Evolutionary conservation across 2,113 vertebrate species (phyloP).

Genomic region (Hyperopisus bebe): DNA sequence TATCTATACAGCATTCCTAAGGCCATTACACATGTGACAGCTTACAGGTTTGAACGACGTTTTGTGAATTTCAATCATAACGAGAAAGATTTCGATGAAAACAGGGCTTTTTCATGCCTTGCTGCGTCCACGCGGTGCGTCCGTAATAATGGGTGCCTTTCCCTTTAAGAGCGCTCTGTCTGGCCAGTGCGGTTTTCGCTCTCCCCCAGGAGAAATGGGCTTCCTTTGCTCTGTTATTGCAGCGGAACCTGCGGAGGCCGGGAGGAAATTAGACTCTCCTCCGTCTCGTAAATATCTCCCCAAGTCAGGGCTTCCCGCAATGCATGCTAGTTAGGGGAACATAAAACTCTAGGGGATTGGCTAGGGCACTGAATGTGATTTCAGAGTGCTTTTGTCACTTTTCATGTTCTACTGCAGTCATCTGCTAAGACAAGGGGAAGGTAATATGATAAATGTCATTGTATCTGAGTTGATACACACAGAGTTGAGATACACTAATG

Average conservation of each 20-base stretch:
- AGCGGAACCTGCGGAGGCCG: conserved; percentile 69
- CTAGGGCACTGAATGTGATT: neutral
- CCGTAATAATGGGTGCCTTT: conserved; percentile 13
- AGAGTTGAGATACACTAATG: neutral
- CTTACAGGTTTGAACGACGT: neutral
- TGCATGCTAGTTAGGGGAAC: conserved; percentile 35
- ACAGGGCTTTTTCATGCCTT: neutral
- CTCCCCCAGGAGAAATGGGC: conserved; percentile 62
- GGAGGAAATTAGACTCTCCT: conserved; percentile 74
- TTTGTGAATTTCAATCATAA: neutral
- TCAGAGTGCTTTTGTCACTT: neutral
- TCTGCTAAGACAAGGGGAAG: neutral
- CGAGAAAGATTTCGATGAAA: neutral
- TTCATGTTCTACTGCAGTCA: neutral
- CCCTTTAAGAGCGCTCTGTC: conserved; percentile 38
- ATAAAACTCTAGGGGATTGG: conserved; percentile 26
- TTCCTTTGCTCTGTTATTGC: conserved; percentile 71
- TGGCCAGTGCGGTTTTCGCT: conserved; percentile 40
- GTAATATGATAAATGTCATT: neutral
- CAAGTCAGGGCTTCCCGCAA: conserved; percentile 57
- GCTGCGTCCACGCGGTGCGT: too few relatives aligned
- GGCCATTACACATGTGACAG: neutral
- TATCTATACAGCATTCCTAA: neutral
- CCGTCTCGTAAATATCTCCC: conserved; percentile 67
- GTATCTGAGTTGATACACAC: neutral